Percentiles rank a stretch among this genome's conserved stretches.
phyloP scores from a whole-genome alignment of 2,888 invertebrate species.

The Marasmarcha lunaedactyla region DNA sequence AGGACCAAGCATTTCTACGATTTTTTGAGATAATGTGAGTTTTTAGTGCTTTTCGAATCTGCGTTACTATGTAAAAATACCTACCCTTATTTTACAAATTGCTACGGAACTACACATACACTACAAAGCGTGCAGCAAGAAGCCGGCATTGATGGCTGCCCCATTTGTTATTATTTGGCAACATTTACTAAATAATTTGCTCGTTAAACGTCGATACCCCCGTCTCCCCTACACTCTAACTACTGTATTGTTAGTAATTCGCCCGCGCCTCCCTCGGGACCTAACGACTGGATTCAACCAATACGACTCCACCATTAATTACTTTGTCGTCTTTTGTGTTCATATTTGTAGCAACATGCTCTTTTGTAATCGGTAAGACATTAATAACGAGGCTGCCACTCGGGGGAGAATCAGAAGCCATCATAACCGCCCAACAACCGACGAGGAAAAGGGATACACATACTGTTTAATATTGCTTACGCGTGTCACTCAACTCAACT shows the following conservation, averaged over 20 bases:
- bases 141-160: too few species aligned
- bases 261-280: conserved; percentile 37
- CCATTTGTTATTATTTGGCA: conserved; percentile 67
- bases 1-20: too few species aligned
- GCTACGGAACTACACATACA: too few species aligned
- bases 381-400: conserved; percentile 33
- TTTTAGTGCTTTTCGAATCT: too few species aligned
- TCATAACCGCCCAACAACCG: background rate
- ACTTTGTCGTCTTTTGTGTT: conserved; percentile 46
- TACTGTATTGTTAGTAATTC: conserved; percentile 55
- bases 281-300: conserved; percentile 53
- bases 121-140: too few species aligned
- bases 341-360: conserved; percentile 60
- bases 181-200: conserved; percentile 69
- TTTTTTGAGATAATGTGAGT: too few species aligned
- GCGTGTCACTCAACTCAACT: too few species aligned
- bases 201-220: conserved; percentile 62
- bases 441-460: background rate
- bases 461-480: too few species aligned
- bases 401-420: background rate
- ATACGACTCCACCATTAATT: conserved; percentile 56
- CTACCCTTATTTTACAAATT: too few species aligned
- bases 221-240: conserved; percentile 47
- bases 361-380: conserved; percentile 52
- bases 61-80: too few species aligned